Evolutionary conservation across 2,797 vertebrate genomes (phyloP), one percentile per base, ranked within the genome.

Genomic region (Bucorvus abyssinicus): DNA sequence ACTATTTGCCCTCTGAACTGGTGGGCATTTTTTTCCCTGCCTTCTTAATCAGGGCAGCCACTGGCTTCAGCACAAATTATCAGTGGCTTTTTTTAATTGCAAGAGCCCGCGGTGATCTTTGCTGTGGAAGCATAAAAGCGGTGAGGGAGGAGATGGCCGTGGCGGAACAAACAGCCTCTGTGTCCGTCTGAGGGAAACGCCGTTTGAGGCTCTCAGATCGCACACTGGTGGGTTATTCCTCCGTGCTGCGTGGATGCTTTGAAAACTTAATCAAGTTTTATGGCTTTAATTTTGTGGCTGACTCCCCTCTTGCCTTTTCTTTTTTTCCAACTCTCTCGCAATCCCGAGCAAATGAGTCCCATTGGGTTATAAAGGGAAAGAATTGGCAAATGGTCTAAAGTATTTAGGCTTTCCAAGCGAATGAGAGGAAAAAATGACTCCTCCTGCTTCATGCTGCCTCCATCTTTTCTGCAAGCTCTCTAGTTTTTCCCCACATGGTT

Each of bases 191-290:
- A 61, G 50, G 73, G 57, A 60, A 60, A 22, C 1, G 6, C 68
- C 76, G 44, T 19, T 80, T 44, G 59, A 61, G 75, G 59, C 84
- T 76, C 24, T 55, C 34, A 50, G 61, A 22, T 85, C 68, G 53
- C 87, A 69, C 5, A 1, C 71, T 60, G 91, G 24, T 59, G 80
- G 50, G 34, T 71, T 85, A 55, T 88, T 92, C 71, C 73, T 86
- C 73, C 61, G 42, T 36, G 23, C 73, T 88, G 81, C 16, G 38
- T 65, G 81, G 67, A 82, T 69, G 76, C 87, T 95, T 81, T 95
- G 85, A 90, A 91, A 94, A 90, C 77, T 86, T 94, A 36, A 91
- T 89, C 30, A 75, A 84, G 65, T 94, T 96, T 94, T 90, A 94
- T 86, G 64, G 88, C 90, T 93, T 95, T 94, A 88, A 93, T 95